Conservation (phyloP, 2,797 vertebrate genomes). For the Rhinoraja longicauda region DNA sequence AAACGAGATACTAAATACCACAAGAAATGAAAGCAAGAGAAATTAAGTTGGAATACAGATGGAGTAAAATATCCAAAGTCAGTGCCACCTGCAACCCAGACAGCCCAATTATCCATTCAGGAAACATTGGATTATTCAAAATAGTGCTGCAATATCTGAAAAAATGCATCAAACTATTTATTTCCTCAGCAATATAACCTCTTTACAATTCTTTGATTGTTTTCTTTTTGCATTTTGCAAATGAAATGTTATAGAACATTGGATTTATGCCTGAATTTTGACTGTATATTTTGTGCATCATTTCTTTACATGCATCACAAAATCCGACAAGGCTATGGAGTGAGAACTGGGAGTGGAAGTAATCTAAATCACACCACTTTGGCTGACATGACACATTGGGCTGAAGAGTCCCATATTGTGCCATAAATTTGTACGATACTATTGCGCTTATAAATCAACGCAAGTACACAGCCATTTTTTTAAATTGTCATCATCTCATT, state of each 20-base stretch:
- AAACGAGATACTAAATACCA: neutral
- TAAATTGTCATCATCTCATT: neutral
- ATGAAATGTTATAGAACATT: neutral
- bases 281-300: neutral
- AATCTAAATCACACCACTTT: no score
- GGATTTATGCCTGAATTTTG: neutral
- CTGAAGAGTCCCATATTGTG: no score
- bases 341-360: no score
- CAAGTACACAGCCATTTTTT: no score
- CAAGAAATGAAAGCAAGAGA: neutral
- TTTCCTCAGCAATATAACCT: neutral
- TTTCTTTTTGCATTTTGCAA: neutral
- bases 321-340: no score
- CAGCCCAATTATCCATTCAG: neutral
- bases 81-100: neutral
- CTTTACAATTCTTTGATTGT: neutral
- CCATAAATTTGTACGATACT: no score
- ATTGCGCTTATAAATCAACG: neutral
- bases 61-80: neutral
- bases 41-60: neutral
- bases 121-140: slow-evolving; percentile 14
- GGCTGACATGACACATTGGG: no score
- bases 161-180: neutral
- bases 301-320: neutral
- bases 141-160: neutral